A percentile compares a stretch with the other conserved stretches of the same genome.
These are phyloP conservation scores for Carcharodon carcharias DNA, from an alignment of 2,797 vertebrate genomes.

Conservation along the genomic window DNA sequence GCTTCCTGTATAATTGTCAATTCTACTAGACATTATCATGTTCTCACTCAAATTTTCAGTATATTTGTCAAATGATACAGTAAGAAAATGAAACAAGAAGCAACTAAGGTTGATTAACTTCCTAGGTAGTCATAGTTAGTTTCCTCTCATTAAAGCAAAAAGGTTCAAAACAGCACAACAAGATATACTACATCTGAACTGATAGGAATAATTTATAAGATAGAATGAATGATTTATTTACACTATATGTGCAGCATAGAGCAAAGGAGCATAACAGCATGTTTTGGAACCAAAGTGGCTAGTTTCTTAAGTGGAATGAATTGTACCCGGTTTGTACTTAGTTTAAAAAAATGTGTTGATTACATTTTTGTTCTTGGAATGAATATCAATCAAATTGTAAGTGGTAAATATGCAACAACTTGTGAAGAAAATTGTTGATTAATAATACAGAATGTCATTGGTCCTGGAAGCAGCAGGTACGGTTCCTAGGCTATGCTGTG, in stretches of 20 bases:
- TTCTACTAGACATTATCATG: neutral
- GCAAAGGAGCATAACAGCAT: neutral
- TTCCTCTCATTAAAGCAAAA: constrained; percentile 13
- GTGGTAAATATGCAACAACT: neutral
- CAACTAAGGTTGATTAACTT: neutral
- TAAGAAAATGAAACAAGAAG: neutral
- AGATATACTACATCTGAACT: neutral
- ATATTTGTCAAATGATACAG: neutral
- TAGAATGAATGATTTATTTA: constrained; percentile 24
- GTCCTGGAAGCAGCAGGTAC: neutral
- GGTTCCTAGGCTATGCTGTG: neutral
- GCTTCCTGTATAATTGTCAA: neutral
- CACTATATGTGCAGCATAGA: neutral
- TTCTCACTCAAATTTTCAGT: neutral
- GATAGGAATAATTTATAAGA: neutral
- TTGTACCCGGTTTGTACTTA: neutral
- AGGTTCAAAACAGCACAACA: neutral
- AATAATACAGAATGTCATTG: neutral
- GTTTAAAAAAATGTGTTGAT: too few species aligned
- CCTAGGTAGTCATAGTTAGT: neutral
- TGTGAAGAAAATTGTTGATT: neutral
- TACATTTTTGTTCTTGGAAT: neutral
- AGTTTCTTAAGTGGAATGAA: neutral
- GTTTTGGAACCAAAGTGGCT: neutral
- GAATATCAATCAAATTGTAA: neutral